Percentiles rank a stretch among this genome's conserved stretches.
Evolutionary conservation across 2,113 vertebrate genomes (phyloP).

Genomic region (Megatriorchis doriae): DNA sequence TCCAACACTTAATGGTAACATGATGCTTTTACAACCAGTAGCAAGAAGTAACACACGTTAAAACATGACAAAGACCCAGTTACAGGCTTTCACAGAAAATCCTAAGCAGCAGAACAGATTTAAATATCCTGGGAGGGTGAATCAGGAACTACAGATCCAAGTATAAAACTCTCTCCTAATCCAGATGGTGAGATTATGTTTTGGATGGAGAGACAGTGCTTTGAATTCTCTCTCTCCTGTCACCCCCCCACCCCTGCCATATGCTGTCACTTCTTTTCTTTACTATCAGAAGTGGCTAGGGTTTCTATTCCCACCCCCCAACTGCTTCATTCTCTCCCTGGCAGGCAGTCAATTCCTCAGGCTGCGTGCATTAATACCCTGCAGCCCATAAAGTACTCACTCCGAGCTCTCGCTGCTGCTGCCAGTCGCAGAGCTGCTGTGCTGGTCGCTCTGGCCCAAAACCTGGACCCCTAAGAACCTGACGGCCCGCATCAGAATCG

Average conservation of each 20-base stretch:
- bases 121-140: constrained; percentile 13
- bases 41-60: neutral
- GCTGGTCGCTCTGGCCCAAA: constrained; percentile 60
- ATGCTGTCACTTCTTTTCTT: constrained; percentile 46
- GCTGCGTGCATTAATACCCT: constrained; percentile 64
- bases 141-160: neutral
- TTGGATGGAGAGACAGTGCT: neutral
- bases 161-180: constrained; percentile 9
- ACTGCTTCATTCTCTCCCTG: constrained; percentile 50
- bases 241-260: neutral
- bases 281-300: constrained; percentile 51
- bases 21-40: neutral
- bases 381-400: constrained; percentile 82
- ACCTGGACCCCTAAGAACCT: constrained; percentile 83
- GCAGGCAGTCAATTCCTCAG: constrained; percentile 69
- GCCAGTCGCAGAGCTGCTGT: constrained; percentile 62
- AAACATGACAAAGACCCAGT: neutral
- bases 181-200: constrained; percentile 3
- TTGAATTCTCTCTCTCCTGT: constrained; percentile 28
- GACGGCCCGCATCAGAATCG: constrained; percentile 84
- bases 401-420: constrained; percentile 67
- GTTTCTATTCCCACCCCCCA: constrained; percentile 37
- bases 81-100: constrained; percentile 12
- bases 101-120: neutral
- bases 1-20: neutral